Evolutionary conservation across 2,113 vertebrate species (phyloP).

Genomic region (Laticauda laticaudata): DNA sequence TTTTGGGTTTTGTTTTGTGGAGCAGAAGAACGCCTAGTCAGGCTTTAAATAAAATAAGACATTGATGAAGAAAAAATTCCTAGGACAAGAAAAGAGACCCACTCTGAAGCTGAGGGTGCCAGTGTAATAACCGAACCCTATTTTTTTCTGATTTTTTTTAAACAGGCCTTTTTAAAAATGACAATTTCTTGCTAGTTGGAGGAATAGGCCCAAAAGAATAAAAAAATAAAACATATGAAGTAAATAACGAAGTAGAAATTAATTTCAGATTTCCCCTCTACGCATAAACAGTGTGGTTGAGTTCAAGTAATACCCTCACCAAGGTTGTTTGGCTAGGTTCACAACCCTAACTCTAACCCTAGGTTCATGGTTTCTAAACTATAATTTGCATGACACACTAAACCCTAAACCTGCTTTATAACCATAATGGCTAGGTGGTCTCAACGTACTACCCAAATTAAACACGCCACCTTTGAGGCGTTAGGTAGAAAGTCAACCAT

Average conservation of each 20-base stretch:
- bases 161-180: neutral
- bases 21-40: neutral
- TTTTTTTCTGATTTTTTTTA: neutral
- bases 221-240: neutral
- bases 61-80: neutral
- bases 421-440: neutral
- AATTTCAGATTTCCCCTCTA: neutral
- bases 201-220: too few species aligned
- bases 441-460: neutral
- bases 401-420: neutral
- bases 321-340: neutral
- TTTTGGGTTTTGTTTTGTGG: neutral
- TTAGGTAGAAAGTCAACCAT: neutral
- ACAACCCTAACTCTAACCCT: neutral
- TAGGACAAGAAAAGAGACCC: neutral
- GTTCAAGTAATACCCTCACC: neutral
- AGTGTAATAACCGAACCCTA: too few species aligned
- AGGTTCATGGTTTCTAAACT: neutral
- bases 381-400: neutral
- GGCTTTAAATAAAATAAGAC: neutral
- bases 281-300: neutral
- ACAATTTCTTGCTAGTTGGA: neutral
- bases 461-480: neutral
- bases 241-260: too few species aligned
- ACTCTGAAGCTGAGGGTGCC: neutral